Percentiles rank a stretch among this genome's conserved stretches.
Conservation (phyloP, 2,888 invertebrate genomes). For the Nebria brevicollis region DNA sequence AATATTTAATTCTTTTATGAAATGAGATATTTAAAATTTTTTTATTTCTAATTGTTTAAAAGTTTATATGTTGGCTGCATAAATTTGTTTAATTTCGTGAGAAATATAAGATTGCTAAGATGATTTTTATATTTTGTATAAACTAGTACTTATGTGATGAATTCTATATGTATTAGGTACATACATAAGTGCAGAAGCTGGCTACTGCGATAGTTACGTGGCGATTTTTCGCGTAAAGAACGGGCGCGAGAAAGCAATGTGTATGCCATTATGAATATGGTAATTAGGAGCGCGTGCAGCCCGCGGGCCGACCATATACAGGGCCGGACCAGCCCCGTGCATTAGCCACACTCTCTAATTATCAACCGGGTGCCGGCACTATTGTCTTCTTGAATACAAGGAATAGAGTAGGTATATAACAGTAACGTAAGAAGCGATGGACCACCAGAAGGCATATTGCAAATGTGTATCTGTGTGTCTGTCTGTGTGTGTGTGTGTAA, state of each 20-base stretch:
- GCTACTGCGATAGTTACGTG: slow-evolving; percentile 15
- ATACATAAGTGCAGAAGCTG: slow-evolving; percentile 12
- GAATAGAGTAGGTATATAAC: not conserved
- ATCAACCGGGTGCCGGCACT: slow-evolving; percentile 50
- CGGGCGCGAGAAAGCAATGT: slow-evolving; percentile 23
- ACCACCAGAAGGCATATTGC: slow-evolving; percentile 15
- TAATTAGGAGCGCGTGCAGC: slow-evolving; percentile 47
- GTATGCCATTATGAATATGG: slow-evolving; percentile 45
- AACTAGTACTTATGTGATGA: not conserved
- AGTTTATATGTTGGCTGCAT: too few relatives aligned
- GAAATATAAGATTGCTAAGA: too few relatives aligned
- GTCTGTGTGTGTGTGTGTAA: not conserved
- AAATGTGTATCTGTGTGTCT: not conserved
- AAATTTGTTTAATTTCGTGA: too few relatives aligned
- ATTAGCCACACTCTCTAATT: slow-evolving; percentile 48
- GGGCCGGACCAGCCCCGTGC: slow-evolving; percentile 37
- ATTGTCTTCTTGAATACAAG: slow-evolving; percentile 28
- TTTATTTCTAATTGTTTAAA: too few relatives aligned
- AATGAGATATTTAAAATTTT: too few relatives aligned
- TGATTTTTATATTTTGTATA: too few relatives aligned
- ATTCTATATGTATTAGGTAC: not conserved
- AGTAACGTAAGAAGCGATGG: slow-evolving; percentile 5
- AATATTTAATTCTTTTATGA: too few relatives aligned
- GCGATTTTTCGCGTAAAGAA: slow-evolving; percentile 8
- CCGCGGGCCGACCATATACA: slow-evolving; percentile 37